A percentile compares a stretch with the other conserved stretches of the same genome.
Conservation (phyloP, 2,888 invertebrate species). For the Gastrophysa polygoni region DNA sequence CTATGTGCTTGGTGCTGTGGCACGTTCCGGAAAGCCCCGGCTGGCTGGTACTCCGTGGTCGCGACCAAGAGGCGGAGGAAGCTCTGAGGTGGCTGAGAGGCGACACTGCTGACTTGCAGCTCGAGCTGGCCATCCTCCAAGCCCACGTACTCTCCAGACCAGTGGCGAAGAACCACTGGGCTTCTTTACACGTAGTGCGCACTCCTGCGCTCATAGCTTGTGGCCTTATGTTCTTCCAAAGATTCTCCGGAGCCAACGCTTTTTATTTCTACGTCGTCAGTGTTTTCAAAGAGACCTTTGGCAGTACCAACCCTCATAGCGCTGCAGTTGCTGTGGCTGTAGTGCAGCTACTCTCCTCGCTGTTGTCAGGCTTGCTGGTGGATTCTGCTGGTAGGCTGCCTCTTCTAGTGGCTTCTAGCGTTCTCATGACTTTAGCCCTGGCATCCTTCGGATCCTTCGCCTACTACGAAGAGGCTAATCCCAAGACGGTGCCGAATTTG, state of each 20-base stretch:
- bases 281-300: conserved; percentile 84
- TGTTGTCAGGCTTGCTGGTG: conserved; percentile 80
- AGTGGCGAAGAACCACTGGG: conserved; percentile 44
- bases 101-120: conserved; percentile 74
- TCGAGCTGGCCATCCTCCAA: conserved; percentile 74
- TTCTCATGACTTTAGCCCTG: conserved; percentile 84
- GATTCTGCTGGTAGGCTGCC: conserved; percentile 87
- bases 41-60: conserved; percentile 77
- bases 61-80: conserved; percentile 75
- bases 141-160: conserved; percentile 66
- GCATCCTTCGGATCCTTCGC: conserved; percentile 85
- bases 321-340: conserved; percentile 86
- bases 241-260: conserved; percentile 83
- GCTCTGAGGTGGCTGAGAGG: conserved; percentile 83
- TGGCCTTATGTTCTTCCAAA: conserved; percentile 88
- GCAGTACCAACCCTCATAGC: conserved; percentile 79
- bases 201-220: conserved; percentile 83
- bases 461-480: conserved; percentile 75
- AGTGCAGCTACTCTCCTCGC: conserved; percentile 83
- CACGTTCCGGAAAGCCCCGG: conserved; percentile 91
- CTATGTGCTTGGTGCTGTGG: conserved; percentile 76
- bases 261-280: conserved; percentile 86
- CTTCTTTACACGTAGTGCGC: conserved; percentile 58
- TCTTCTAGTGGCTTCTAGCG: conserved; percentile 80
- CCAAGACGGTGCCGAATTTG: conserved; percentile 61